Evolutionary conservation across 2,888 invertebrate species (phyloP), one percentile per base, ranked within the genome.

Genomic region (Melanostoma scalare): DNA sequence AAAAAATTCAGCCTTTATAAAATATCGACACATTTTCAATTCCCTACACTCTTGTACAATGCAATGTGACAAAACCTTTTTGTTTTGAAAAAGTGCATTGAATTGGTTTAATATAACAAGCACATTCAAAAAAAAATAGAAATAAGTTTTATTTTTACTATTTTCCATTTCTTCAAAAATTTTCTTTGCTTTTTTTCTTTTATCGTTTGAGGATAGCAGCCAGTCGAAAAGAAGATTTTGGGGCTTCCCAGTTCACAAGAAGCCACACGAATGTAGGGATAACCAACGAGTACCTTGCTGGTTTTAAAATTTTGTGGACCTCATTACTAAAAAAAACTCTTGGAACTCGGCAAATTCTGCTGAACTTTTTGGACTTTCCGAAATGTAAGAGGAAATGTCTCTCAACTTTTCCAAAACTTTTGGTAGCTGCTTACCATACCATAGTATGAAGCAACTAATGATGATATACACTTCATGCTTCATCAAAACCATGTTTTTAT

Each of bases 311-410:
- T 8, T 68, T 55, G 1, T 3, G 20, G 6, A 38, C 30, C 6
- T 68, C 46, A 4, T 5, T 30, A 20, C 56, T 46, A 31, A 65
- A 65, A 65, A 65, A 10, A 52, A 52, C 42, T 52, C 52, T 35
- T 68, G 68, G 30, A 68, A 48, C 30, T 68, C 36, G 3, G 48
- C 20, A 4, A 61, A 46, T 10, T 61, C 71, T 2, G 71, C 52
- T 42, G 60, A 60, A 35, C 60, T 52, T 60, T 60, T 58, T 8
- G 60, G 42, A 56, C 60, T 36, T 38, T 46, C 52, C 6, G 50
- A 69, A 40, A 69, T 10, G 1, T 20, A 20, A 20, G 1, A 20
- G 20, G 20, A 20, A 20, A 20, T 20, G 20, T 20, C 20, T 20
- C 20, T 20, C 20, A 20, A 20, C 20, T 20, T 1, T 20, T 1